Conservation (phyloP, 2,888 invertebrate species). For the Agonopterix arenella region DNA sequence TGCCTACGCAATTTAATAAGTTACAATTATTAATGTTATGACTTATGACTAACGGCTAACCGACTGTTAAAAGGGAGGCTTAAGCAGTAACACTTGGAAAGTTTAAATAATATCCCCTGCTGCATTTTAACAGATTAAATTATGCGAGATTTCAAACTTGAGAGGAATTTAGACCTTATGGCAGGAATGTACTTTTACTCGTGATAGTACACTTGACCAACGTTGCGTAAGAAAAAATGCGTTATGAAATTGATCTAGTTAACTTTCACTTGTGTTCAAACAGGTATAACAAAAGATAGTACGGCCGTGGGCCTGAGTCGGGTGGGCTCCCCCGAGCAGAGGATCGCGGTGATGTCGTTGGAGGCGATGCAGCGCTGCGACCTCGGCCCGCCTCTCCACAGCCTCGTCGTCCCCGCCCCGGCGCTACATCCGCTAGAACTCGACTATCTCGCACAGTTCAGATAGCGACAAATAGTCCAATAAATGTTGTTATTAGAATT, state of each 20-base stretch:
- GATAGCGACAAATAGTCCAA: constrained; percentile 25
- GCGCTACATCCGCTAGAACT: constrained; percentile 92
- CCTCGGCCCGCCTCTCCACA: constrained; percentile 95
- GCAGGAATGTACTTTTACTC: too few relatives aligned
- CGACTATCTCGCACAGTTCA: constrained; percentile 89
- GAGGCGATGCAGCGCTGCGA: constrained; percentile 82
- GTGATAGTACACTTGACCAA: not conserved
- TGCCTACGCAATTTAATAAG: too few relatives aligned
- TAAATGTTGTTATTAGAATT: constrained; percentile 6
- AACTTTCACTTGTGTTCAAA: not conserved
- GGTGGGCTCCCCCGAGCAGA: constrained; percentile 91
- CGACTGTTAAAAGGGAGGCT: too few relatives aligned
- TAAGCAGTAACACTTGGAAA: too few relatives aligned
- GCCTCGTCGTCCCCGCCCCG: constrained; percentile 90
- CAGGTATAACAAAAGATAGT: constrained; percentile 73
- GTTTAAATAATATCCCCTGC: too few relatives aligned
- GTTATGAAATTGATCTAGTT: too few relatives aligned
- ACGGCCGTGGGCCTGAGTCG: constrained; percentile 92
- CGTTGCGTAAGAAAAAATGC: too few relatives aligned
- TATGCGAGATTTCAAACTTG: too few relatives aligned
- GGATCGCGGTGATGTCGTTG: constrained; percentile 85
- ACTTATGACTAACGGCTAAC: too few relatives aligned
- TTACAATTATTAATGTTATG: too few relatives aligned
- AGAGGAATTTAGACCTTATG: too few relatives aligned
- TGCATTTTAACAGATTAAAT: too few relatives aligned